Base-by-base conservation (phyloP, 1,140 invertebrate genomes). In the Epicauta chinensis region DNA sequence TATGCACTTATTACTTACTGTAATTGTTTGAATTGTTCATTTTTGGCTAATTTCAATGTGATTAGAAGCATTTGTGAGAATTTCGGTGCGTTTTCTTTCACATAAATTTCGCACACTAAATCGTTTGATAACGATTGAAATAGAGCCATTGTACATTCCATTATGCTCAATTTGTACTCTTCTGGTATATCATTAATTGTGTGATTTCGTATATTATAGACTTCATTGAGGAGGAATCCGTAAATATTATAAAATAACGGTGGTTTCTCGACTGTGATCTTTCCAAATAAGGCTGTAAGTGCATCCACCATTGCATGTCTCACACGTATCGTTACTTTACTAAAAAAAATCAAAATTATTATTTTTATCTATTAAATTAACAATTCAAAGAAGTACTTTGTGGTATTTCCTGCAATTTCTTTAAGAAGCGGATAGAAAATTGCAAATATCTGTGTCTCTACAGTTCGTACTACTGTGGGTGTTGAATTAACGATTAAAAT, bases 31-130 rank as follows among this genome's bases (percentile, higher is more conserved):
- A 76, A 71, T 61, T 76, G 77, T 66, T 83, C 80, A 35, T 67
- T 66, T 66, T 77, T 81, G 2, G 77, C 78, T 16, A 83, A 63
- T 56, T 79, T 73, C 5, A 80, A 61, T 35, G 74, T 75, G 6
- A 79, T 66, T 65, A 77, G 81, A 45, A 83, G 72, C 41, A 76
- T 75, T 58, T 81, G 75, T 16, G 77, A 78, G 31, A 84, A 52
- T 57, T 76, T 70, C 1, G 76, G 69, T 9, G 75, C 67, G 62
- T 80, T 73, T 32, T 73, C 60, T 56, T 73, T 72, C 5, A 50
- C 61, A 48, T 83, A 77, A 37, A 83, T 58, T 36, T 65, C 65
- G 38, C 75, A 62, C 29, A 77, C 66, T 14, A 77, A 62, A 34
- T 73, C 65, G 0, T 61, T 62, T 13, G 74, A 72, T 16, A 76